These are phyloP conservation scores for Cryptus armator DNA, from an alignment of 2,888 invertebrate genomes.

Conservation along the genomic window DNA sequence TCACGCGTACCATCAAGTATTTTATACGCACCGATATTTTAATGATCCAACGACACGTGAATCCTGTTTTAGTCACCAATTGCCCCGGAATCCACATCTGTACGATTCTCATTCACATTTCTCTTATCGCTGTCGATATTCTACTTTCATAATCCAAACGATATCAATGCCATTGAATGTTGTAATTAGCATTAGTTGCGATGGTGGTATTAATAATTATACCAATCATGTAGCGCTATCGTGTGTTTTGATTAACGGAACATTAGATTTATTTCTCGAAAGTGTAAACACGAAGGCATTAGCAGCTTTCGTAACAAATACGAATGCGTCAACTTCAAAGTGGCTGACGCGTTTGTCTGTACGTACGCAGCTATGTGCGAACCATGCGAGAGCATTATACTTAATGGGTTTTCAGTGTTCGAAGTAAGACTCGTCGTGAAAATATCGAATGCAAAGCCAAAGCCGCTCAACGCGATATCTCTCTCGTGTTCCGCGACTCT, in stretches of 20 bases:
- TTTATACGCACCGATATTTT: conserved; percentile 51
- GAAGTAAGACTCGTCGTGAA: conserved; percentile 71
- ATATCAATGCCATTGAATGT: no score
- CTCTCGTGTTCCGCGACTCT: neutral
- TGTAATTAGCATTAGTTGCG: no score
- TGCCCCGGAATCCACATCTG: neutral
- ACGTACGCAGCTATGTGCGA: conserved; percentile 66
- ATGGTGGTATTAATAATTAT: no score
- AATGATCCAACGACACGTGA: conserved; percentile 68
- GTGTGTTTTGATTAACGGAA: neutral
- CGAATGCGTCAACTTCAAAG: neutral
- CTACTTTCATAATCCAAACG: neutral
- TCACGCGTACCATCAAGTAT: conserved; percentile 27
- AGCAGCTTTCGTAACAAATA: neutral
- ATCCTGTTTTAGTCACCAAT: conserved; percentile 57
- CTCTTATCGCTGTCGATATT: neutral
- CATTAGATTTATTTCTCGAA: neutral
- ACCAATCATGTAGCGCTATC: no score
- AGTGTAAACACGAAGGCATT: neutral
- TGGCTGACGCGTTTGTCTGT: neutral
- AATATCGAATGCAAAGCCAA: conserved; percentile 66
- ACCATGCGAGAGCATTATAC: conserved; percentile 74
- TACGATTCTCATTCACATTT: neutral
- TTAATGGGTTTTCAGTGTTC: conserved; percentile 82
- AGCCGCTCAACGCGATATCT: neutral